phyloP scores from a whole-genome alignment of 2,888 invertebrate genomes.

The Drosophila algonquin region DNA sequence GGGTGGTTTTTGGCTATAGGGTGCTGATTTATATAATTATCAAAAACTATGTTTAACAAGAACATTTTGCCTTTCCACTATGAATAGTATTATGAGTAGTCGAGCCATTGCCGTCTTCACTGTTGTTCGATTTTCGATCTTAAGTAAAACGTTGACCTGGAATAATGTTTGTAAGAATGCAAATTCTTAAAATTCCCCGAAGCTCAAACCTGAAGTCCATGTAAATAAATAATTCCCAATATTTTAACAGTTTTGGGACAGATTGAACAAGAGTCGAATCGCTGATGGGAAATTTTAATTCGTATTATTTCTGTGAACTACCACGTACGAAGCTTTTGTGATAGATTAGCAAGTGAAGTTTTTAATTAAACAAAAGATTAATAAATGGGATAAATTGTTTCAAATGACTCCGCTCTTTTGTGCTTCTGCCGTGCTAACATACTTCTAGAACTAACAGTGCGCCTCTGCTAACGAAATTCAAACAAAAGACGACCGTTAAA shows the following conservation, averaged over 20 bases:
- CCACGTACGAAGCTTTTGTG: neutral
- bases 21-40: too few species aligned
- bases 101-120: too few species aligned
- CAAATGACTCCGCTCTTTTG: neutral
- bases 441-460: neutral
- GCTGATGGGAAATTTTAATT: neutral
- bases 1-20: too few species aligned
- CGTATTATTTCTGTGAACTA: neutral
- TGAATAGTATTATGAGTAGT: too few species aligned
- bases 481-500: conserved; percentile 7
- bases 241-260: conserved; percentile 50
- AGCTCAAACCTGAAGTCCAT: neutral
- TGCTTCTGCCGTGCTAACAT: neutral
- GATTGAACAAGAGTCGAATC: neutral
- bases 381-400: too few species aligned
- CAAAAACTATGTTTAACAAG: too few species aligned
- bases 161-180: neutral
- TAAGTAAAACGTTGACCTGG: neutral
- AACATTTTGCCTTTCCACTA: too few species aligned
- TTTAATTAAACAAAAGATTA: neutral
- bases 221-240: conserved; percentile 35
- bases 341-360: neutral
- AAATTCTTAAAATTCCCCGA: neutral
- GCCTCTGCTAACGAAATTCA: neutral
- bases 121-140: neutral